Evolutionary conservation across 2,797 vertebrate genomes (phyloP), one percentile per base, ranked within the genome.

Genomic region (Nannoperca australis): DNA sequence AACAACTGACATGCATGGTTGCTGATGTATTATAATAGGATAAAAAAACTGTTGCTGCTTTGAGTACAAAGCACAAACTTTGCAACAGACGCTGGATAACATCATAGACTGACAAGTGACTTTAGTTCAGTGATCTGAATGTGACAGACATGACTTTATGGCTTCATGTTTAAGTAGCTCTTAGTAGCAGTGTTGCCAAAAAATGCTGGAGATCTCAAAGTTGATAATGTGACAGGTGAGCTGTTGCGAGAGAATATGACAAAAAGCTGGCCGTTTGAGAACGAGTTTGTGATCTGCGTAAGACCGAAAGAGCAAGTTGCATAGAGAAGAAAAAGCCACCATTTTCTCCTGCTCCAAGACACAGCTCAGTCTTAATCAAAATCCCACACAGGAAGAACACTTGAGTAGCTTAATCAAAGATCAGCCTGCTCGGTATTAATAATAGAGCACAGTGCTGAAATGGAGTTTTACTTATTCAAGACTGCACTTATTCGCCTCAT

Each of bases 391-490:
- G 95, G 91, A 94, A 93, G 94, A 95, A 89, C 89, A 91, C 87
- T 94, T 91, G 90, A 94, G 92, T 93, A 93, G 89, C 92, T 96
- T 96, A 95, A 95, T 95, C 94, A 95, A 94, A 94, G 93, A 95
- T 94, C 93, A 95, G 94, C 85, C 92, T 88, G 89, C 90, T 91
- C 86, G 64, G 85, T 95, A 95, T 96, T 95, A 96, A 96, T 96
- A 95, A 96, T 96, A 89, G 92, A 96, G 91, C 85, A 88, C 88
- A 87, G 89, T 77, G 90, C 89, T 94, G 94, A 92, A 95, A 96
- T 95, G 93, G 94, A 95, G 94, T 95, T 96, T 96, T 95, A 96
- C 95, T 96, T 95, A 96, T 96, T 96, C 92, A 96, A 90, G 88
- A 93, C 92, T 86, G 90, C 88, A 91, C 91, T 93, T 94, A 93